Evolutionary conservation across 2,888 invertebrate species (phyloP), one percentile per base, ranked within the genome.

Genomic region (Agrilus cyanescens): DNA sequence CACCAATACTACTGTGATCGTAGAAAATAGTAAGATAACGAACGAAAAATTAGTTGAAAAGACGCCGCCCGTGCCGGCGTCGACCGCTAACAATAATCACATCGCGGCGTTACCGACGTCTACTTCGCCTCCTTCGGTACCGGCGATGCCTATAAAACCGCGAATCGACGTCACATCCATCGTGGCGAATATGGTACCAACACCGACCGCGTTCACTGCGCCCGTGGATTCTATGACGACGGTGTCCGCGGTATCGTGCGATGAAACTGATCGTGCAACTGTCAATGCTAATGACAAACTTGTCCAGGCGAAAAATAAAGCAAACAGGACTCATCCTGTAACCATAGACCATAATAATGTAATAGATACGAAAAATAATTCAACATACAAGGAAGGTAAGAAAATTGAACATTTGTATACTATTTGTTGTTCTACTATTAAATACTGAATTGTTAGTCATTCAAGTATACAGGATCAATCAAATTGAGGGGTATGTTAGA

Each of bases 301-400:
- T 37, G 62, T 65, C 13, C 61, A 62, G 48, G 63, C 59, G 3
- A 66, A 62, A 49, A 67, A 62, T 49, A 65, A 66, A 45, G 62
- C 54, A 14, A 65, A 66, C 46, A 51, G 56, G 44, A 64, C 64
- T 52, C 58, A 54, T 31, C 57, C 46, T 38, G 48, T 53, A 4
- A 57, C 55, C 40, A 53, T 51, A 45, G 51, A 48, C 33, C 49
- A 50, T 46, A 45, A 47, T 44, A 50, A 46, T 43, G 43, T 37
- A 25, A 40, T 38, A 25, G 53, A 54, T 34, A 48, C 48, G 20
- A 57, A 55, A 38, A 44, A 53, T 16, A 57, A 55, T 43, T 53
- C 62, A 47, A 58, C 57, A n/a, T 68, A 67, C 48, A 58, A 56
- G 50, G 62, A 65, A 46, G 64, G 67, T 67, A 48, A 51, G 57